These are phyloP conservation scores for Oophaga sylvatica DNA, from an alignment of 2,797 vertebrate genomes.

Conservation along the genomic window DNA sequence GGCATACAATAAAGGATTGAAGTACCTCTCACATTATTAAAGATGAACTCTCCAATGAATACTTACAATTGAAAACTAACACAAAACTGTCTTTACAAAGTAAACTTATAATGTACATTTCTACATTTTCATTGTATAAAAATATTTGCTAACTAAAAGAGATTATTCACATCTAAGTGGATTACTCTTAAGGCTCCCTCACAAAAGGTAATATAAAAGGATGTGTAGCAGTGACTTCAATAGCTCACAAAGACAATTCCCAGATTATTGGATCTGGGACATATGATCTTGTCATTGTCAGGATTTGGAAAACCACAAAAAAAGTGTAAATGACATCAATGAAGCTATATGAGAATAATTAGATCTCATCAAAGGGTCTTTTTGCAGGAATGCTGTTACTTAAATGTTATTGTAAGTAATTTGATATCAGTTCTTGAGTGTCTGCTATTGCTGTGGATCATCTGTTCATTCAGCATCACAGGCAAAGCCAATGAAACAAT, in stretches of 20 bases:
- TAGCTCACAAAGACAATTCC: not conserved
- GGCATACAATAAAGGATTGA: too few species aligned
- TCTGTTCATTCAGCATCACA: conserved; percentile 31
- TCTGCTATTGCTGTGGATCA: conserved; percentile 13
- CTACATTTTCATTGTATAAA: too few species aligned
- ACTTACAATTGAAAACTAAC: too few species aligned
- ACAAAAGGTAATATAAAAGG: too few species aligned
- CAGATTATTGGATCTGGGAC: not conserved
- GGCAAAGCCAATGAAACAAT: conserved; percentile 8
- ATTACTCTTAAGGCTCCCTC: too few species aligned
- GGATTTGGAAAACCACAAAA: not conserved
- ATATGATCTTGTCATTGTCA: not conserved
- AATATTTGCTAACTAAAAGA: too few species aligned
- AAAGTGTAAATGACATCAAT: conserved; percentile 23
- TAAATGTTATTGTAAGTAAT: conserved; percentile 20
- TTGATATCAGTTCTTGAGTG: conserved; percentile 14
- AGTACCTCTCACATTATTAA: too few species aligned
- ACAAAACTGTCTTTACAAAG: too few species aligned
- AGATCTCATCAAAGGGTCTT: conserved; percentile 32
- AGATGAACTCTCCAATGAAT: too few species aligned
- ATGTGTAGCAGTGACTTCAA: not conserved
- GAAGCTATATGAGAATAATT: not conserved
- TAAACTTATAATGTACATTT: too few species aligned
- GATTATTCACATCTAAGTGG: too few species aligned
- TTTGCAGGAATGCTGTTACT: not conserved